Base-by-base conservation (phyloP, 2,797 vertebrate genomes). In the Karalla daura region DNA sequence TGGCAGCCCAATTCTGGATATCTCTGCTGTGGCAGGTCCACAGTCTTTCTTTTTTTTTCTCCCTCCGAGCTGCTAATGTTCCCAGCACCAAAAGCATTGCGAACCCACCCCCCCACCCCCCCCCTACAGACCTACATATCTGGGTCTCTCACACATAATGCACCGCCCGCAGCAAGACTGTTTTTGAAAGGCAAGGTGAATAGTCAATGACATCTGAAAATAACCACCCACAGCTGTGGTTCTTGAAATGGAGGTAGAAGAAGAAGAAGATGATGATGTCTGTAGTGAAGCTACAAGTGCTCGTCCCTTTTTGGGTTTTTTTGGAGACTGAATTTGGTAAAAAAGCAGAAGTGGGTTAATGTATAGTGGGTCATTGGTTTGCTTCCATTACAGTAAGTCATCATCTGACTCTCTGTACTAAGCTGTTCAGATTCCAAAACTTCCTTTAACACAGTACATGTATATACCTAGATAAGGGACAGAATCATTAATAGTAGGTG, bases 121-220 rank as follows among this genome's bases (percentile, higher is more conserved):
- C 36, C n/a, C 40, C 59, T 43, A 51, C 74, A 80, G 82, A 78
- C 76, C 72, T 61, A 76, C 66, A 72, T 84, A 89, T 89, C 81
- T 87, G 70, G 80, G 88, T 87, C 86, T 76, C 73, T 82, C 81
- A 78, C 78, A 84, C 85, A 87, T 80, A 88, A 81, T 87, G 81
- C 78, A 79, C 74, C 0, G 76, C 87, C 86, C 81, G 74, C 58
- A 84, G 88, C 86, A 65, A 85, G 71, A 78, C 43, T 59, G 75
- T 55, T 88, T 88, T 86, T 70, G 62, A 84, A 81, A 83, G 80
- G 70, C 80, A 82, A 83, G 81, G 87, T 86, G 79, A 91, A 71
- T 51, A 66, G 77, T 80, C 90, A 91, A 85, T 90, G 85, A 88
- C 84, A 81, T 81, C 86, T 81, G 83, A 86, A 89, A 90, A 86